Percentiles rank a stretch among this genome's conserved stretches.
Conservation (phyloP, 2,797 vertebrate species). For the Denticeps clupeoides region DNA sequence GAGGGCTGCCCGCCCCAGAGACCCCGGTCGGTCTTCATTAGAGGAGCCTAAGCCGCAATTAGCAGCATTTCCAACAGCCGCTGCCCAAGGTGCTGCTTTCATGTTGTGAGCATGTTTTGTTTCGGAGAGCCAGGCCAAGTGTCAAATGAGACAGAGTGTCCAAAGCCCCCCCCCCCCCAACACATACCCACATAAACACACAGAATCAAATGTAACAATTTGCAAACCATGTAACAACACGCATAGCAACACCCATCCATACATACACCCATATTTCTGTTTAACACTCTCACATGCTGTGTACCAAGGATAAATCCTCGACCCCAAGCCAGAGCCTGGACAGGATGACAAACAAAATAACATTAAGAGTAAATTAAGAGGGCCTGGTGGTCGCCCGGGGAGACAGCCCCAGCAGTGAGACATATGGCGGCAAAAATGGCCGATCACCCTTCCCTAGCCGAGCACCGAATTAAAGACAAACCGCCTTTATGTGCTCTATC, state of each 20-base stretch:
- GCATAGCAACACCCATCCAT: slow-evolving; percentile 14
- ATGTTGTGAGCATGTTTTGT: slow-evolving; percentile 11
- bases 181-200: slow-evolving; percentile 22
- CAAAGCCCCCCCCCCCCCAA: slow-evolving; percentile 18
- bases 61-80: slow-evolving; percentile 45
- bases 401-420: slow-evolving; percentile 2
- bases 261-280: slow-evolving; percentile 9
- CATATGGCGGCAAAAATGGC: slow-evolving; percentile 18
- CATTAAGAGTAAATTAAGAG: slow-evolving; percentile 6
- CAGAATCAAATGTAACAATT: not conserved
- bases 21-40: slow-evolving; percentile 58
- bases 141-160: slow-evolving; percentile 14
- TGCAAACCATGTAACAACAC: slow-evolving; percentile 3
- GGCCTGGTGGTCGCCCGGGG: slow-evolving; percentile 6
- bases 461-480: slow-evolving; percentile 47
- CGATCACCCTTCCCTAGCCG: slow-evolving; percentile 21
- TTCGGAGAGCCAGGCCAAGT: slow-evolving; percentile 14
- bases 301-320: too few species aligned
- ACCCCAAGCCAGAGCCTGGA: slow-evolving; percentile 12
- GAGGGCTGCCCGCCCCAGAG: slow-evolving; percentile 39
- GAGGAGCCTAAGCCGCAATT: slow-evolving; percentile 56
- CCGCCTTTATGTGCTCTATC: slow-evolving; percentile 46
- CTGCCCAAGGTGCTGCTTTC: slow-evolving; percentile 3
- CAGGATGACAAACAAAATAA: not conserved
- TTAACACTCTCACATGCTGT: not conserved